phyloP scores from a whole-genome alignment of 2,797 vertebrate genomes.

The Ctenosaura bakeri region DNA sequence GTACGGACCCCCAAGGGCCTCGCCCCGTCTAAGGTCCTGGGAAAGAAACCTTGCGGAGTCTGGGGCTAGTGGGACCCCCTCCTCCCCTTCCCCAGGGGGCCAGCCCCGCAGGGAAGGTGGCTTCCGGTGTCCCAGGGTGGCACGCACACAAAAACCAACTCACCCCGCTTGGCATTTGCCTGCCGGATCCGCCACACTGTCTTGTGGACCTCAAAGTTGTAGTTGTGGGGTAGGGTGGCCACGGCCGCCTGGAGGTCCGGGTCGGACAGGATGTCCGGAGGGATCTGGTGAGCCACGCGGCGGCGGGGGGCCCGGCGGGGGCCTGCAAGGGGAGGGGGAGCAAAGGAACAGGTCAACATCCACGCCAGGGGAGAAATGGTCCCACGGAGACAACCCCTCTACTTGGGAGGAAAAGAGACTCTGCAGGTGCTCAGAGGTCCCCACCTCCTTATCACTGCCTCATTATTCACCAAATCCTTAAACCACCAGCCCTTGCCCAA shows the following conservation, averaged over 20 bases:
- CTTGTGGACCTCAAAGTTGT: constrained; percentile 99
- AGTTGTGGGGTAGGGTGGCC: constrained; percentile 88
- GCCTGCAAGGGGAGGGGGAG: constrained; percentile 67
- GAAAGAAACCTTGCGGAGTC: too few relatives aligned
- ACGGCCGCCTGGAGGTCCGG: constrained; percentile 85
- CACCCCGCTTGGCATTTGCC: constrained; percentile 89
- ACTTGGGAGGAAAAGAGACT: neutral
- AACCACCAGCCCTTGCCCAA: too few relatives aligned
- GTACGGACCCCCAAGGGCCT: neutral
- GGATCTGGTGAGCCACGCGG: constrained; percentile 90
- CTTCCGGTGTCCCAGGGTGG: too few relatives aligned
- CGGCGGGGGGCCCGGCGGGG: constrained; percentile 75
- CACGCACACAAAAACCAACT: constrained; percentile 55
- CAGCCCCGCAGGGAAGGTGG: fast-evolving
- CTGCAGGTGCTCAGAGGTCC: neutral
- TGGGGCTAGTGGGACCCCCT: neutral
- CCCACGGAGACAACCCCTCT: too few relatives aligned
- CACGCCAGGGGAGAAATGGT: too few relatives aligned
- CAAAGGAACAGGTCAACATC: too few relatives aligned
- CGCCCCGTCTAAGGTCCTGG: neutral
- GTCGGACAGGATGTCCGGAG: constrained; percentile 90
- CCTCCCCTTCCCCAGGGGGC: fast-evolving
- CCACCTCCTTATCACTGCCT: neutral
- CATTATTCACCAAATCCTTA: neutral
- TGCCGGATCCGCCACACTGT: constrained; percentile 94